Base-by-base conservation (phyloP, 2,797 vertebrate species). In the Danio aesculapii region DNA sequence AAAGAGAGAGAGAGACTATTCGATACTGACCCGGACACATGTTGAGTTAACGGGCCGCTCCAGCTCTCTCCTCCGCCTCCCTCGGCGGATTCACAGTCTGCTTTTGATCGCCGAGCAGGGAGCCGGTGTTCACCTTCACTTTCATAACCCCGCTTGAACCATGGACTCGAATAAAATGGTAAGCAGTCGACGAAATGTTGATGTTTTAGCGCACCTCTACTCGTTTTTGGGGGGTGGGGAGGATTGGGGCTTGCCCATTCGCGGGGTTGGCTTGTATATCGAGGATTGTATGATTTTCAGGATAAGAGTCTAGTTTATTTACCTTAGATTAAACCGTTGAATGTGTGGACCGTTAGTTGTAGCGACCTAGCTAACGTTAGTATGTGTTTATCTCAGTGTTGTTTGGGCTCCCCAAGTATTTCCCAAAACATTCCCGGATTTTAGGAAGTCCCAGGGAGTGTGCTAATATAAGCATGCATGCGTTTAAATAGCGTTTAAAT, bases 101-200 rank as follows among this genome's bases (percentile, higher is more conserved):
- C 47, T 17, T 69, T 64, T 79, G 39, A 75, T 79, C 80, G 59
- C 77, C 19, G 59, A 64, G 43, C 30, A 21, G 70, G 68, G 46
- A 19, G 19, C 61, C 6, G 47, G 61, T 68, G 44, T 68, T 44
- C 61, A 19, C 21, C 68, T 66, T 50, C 19, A 39, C 50, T 76
- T 63, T 61, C 50, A 71, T 47, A 68, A n/a, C 64, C 63, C 58
- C 61, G 30, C 41, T 52, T 67, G 55, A 76, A 76, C 83, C 49
- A 89, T 95, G 94, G 94, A 95, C 87, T 90, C 90, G 78, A 92
- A 88, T 86, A 95, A 95, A 86, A 95, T 95, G 81, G 94, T 95
- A 92, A 91, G 94, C 91, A 69, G 16, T 21, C 9, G 47, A 41
- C 13, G 41, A 58, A 52, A 47, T 52, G 61, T 14, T 59, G 8